A percentile compares a stretch with the other conserved stretches of the same genome.
Conservation (phyloP, 2,113 vertebrate genomes). For the Cromileptes altivelis region DNA sequence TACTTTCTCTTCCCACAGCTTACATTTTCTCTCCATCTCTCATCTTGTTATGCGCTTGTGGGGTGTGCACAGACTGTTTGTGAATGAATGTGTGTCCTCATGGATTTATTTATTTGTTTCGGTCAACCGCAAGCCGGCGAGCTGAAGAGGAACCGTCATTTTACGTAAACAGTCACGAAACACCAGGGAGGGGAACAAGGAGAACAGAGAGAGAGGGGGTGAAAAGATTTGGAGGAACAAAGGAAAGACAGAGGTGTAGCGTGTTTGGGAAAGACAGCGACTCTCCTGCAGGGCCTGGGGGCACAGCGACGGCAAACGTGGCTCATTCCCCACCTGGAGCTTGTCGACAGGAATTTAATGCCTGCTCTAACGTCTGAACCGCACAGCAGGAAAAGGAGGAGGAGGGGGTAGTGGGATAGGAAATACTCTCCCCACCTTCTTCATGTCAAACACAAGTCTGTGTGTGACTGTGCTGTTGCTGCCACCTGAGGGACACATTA, state of each 20-base stretch:
- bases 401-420: conserved; percentile 58
- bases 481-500: conserved; percentile 76
- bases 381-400: conserved; percentile 59
- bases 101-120: conserved; percentile 79
- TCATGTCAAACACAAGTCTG: conserved; percentile 69
- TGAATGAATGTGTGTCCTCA: conserved; percentile 65
- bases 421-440: conserved; percentile 73
- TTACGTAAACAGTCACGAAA: conserved; percentile 62
- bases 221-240: conserved; percentile 25
- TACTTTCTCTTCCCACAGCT: conserved; percentile 75
- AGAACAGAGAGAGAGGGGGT: background rate
- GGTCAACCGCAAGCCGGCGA: conserved; percentile 67
- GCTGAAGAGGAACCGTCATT: conserved; percentile 55
- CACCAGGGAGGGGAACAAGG: background rate
- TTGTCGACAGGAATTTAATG: conserved; percentile 74
- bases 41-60: conserved; percentile 60
- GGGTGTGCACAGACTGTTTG: conserved; percentile 36
- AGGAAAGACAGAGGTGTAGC: conserved; percentile 41
- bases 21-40: conserved; percentile 73
- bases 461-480: conserved; percentile 69
- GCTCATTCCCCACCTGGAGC: conserved; percentile 56
- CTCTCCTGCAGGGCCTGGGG: conserved; percentile 41
- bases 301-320: conserved; percentile 31
- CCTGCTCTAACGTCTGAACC: conserved; percentile 63
- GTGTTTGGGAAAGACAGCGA: conserved; percentile 35